Evolutionary conservation across 2,888 invertebrate species (phyloP), one percentile per base, ranked within the genome.

Genomic region (Elegia similella): DNA sequence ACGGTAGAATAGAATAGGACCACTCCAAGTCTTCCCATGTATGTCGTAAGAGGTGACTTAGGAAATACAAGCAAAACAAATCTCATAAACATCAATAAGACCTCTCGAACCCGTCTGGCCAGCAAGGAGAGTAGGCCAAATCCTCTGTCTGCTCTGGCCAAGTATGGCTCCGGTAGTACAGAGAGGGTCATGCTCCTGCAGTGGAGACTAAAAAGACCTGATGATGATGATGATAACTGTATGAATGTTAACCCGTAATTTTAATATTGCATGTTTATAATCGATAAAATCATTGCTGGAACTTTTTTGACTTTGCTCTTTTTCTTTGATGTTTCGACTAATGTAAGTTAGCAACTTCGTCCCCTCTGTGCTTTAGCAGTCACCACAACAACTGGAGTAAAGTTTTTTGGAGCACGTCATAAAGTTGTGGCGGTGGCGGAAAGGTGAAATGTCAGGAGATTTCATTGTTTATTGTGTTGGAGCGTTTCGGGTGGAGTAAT

Each of bases 291-390:
- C 7, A 16, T 38, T 3, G 7, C 30, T 12, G 16, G 68, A 80
- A 79, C 69, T 76, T 78, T 65, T 58, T 62, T 59, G 66, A 69
- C 64, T 62, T 59, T 66, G 63, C 68, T 60, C 58, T 72, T 72
- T 67, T 60, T 59, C 59, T 65, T 68, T 65, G 66, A 64, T 64
- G 63, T 59, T 63, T 65, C 60, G 58, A 57, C 61, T 65, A 72
- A 68, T 68, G 65, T 63, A 62, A 62, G 65, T 68, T 68, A 6
- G 52, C 29, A 60, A 62, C 60, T 58, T 63, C 55, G 52, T 34
- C 59, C 59, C 59, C 63, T 58, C 58, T 58, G 53, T 52, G 52
- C 55, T 17, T 16, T 46, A 54, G 62, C 64, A 62, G 66, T 67
- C 65, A 67, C 64, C 54, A 54, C 61, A 60, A 53, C 59, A 59